Percentiles rank a stretch among this genome's conserved stretches.
phyloP scores from a whole-genome alignment of 2,888 invertebrate species.

The Leucania comma region DNA sequence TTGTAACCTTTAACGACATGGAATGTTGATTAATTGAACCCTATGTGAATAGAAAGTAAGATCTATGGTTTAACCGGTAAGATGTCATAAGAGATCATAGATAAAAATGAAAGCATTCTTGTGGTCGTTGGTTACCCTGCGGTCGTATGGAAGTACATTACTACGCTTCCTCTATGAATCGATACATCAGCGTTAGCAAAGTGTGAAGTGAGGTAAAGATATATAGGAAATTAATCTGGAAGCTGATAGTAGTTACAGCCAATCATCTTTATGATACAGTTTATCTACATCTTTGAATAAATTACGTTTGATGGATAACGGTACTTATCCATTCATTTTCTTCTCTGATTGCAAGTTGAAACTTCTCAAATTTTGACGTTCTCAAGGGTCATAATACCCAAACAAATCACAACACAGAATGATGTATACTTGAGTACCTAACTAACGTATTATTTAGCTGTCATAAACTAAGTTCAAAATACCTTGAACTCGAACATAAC shows the following conservation, averaged over 20 bases:
- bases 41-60: slow-evolving; percentile 76
- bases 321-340: slow-evolving; percentile 1
- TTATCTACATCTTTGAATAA: slow-evolving; percentile 32
- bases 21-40: slow-evolving; percentile 62
- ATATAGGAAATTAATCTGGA: slow-evolving; percentile 20
- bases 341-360: not conserved
- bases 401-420: slow-evolving; percentile 19
- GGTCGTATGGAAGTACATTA: slow-evolving; percentile 66
- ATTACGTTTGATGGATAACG: slow-evolving; percentile 40
- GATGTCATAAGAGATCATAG: slow-evolving; percentile 74
- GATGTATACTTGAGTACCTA: slow-evolving; percentile 23
- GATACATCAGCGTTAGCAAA: slow-evolving; percentile 21
- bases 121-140: slow-evolving; percentile 62
- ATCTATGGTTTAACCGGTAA: slow-evolving; percentile 71
- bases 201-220: slow-evolving; percentile 2
- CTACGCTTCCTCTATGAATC: slow-evolving; percentile 54
- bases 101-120: slow-evolving; percentile 79
- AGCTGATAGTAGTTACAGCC: slow-evolving; percentile 15
- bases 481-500: slow-evolving; percentile 59
- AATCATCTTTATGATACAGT: slow-evolving; percentile 37
- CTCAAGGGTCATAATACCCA: slow-evolving; percentile 17
- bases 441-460: slow-evolving; percentile 53
- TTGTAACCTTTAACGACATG: slow-evolving; percentile 40
- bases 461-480: slow-evolving; percentile 46
- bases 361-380: slow-evolving; percentile 25